phyloP scores from a whole-genome alignment of 2,797 vertebrate genomes.

The Denticeps clupeoides region DNA sequence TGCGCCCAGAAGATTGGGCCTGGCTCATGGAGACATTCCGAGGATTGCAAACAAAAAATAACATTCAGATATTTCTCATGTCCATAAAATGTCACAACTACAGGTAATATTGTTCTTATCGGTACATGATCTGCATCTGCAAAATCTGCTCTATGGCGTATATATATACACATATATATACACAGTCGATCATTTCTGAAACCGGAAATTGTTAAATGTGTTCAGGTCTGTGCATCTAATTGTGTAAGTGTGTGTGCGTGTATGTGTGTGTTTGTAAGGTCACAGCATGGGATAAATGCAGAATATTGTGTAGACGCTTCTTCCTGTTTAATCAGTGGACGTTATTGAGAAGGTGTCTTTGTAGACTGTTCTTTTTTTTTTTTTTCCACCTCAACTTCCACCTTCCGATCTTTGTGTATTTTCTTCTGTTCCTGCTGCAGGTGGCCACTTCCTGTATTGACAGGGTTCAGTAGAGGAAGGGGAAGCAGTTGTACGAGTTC shows the following conservation, averaged over 20 bases:
- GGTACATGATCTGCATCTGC: too few relatives aligned
- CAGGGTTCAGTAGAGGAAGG: slow-evolving; percentile 7
- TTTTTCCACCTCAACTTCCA: slow-evolving; percentile 26
- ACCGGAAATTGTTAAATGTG: neutral
- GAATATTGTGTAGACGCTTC: neutral
- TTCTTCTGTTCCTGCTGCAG: slow-evolving; percentile 40
- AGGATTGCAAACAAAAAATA: slow-evolving; percentile 10
- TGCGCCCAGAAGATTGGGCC: slow-evolving; percentile 13
- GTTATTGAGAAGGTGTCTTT: slow-evolving; percentile 17
- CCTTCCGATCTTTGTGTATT: slow-evolving; percentile 42
- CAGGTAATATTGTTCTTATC: too few relatives aligned
- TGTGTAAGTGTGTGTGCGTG: slow-evolving; percentile 1
- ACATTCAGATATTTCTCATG: too few relatives aligned
- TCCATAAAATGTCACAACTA: too few relatives aligned
- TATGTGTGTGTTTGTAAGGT: neutral
- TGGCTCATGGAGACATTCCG: slow-evolving; percentile 31
- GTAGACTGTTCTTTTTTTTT: neutral
- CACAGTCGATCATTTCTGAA: neutral
- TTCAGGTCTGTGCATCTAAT: neutral
- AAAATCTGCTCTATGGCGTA: too few relatives aligned
- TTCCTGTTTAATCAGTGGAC: slow-evolving; percentile 11
- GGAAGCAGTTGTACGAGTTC: neutral
- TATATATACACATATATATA: too few relatives aligned
- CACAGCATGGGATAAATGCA: neutral
- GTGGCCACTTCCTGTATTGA: slow-evolving; percentile 29